These are phyloP conservation scores for Neomorphus geoffroyi DNA, from an alignment of 2,797 vertebrate species.

Conservation along the genomic window DNA sequence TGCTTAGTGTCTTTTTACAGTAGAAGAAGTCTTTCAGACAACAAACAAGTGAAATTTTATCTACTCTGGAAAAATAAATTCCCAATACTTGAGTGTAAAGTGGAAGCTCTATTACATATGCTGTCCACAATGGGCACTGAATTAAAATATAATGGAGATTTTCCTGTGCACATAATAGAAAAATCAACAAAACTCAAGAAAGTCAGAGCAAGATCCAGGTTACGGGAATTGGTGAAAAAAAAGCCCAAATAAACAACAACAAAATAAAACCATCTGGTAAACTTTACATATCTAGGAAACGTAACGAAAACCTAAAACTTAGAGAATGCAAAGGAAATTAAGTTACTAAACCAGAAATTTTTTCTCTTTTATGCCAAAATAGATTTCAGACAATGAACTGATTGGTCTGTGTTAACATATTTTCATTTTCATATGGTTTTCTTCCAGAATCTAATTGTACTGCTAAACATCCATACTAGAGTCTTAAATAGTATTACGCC, in stretches of 20 bases:
- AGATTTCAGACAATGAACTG: not conserved
- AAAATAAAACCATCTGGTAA: not conserved
- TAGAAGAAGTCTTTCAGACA: not conserved
- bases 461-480: not conserved
- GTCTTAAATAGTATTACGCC: not conserved
- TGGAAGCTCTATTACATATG: not conserved
- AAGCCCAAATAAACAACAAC: too few relatives aligned
- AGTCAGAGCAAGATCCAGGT: not conserved
- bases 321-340: not conserved
- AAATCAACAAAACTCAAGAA: not conserved
- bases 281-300: not conserved
- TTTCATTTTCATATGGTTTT: not conserved
- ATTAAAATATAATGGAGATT: conserved; percentile 16
- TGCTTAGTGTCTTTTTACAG: not conserved
- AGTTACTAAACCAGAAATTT: not conserved
- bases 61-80: not conserved
- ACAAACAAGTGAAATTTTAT: conserved; percentile 1
- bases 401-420: not conserved
- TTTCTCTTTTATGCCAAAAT: not conserved
- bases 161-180: not conserved
- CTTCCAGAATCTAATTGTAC: not conserved
- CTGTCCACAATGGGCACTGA: not conserved
- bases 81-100: not conserved
- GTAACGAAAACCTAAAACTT: not conserved
- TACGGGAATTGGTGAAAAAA: not conserved